These are phyloP conservation scores for Hoplostethus mediterraneus DNA, from an alignment of 2,797 vertebrate species.

Conservation along the genomic window DNA sequence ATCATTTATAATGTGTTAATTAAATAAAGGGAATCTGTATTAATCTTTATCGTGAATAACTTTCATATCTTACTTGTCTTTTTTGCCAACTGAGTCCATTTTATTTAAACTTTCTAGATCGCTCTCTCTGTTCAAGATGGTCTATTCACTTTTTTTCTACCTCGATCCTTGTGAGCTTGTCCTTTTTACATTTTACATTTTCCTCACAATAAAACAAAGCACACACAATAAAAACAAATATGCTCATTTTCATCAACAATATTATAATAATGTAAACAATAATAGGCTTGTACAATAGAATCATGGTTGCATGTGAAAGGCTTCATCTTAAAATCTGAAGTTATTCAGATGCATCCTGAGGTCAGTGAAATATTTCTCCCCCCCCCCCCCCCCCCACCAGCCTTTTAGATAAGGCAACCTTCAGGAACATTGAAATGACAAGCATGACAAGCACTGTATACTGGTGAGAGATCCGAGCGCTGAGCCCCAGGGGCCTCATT, in stretches of 20 bases:
- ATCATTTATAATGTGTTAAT: not conserved
- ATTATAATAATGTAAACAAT: too few relatives aligned
- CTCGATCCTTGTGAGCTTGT: not conserved
- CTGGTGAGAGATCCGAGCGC: constrained; percentile 51
- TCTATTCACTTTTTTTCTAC: not conserved
- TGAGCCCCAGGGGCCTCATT: constrained; percentile 58
- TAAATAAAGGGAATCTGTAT: too few relatives aligned
- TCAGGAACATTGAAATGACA: constrained; percentile 62
- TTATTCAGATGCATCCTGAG: constrained; percentile 28
- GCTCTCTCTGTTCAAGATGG: not conserved
- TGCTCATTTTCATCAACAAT: constrained; percentile 20
- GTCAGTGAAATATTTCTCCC: constrained; percentile 40
- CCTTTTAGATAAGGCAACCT: constrained; percentile 54
- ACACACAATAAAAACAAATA: constrained; percentile 19
- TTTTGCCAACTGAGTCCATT: not conserved
- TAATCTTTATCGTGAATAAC: too few relatives aligned
- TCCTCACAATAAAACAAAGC: not conserved
- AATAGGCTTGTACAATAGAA: not conserved
- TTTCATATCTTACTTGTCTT: not conserved
- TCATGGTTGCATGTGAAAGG: not conserved
- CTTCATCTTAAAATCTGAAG: constrained; percentile 5
- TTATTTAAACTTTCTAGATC: not conserved
- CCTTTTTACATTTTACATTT: not conserved
- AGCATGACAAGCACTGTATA: constrained; percentile 56
- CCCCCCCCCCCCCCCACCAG: constrained; percentile 33